Percentiles rank a stretch among this genome's conserved stretches.
Conservation (phyloP, 2,113 vertebrate genomes). For the Aegotheles bennettii region DNA sequence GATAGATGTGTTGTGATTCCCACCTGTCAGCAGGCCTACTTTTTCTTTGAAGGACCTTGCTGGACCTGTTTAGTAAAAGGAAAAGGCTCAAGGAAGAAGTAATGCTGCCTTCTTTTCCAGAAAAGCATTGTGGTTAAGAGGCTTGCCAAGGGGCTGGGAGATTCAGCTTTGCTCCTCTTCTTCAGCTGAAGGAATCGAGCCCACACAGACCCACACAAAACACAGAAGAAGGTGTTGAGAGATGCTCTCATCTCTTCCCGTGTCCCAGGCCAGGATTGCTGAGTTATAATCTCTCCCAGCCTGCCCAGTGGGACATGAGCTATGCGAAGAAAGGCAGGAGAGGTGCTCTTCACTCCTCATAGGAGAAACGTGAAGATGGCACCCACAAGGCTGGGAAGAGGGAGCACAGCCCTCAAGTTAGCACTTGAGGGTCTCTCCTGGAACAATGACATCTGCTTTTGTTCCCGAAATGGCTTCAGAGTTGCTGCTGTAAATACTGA, state of each 20-base stretch:
- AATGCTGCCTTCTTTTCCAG: background rate
- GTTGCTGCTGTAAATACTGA: background rate
- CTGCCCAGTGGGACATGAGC: background rate
- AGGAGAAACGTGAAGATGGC: fast-evolving
- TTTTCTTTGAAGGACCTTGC: background rate
- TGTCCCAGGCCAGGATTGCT: background rate
- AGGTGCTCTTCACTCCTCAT: background rate
- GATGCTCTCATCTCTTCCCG: background rate
- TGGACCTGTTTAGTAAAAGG: background rate
- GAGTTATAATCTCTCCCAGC: background rate
- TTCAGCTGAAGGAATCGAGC: background rate
- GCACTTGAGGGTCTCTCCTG: background rate
- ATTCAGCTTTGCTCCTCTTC: background rate
- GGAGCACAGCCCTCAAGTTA: background rate
- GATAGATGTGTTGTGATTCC: background rate
- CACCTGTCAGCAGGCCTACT: background rate
- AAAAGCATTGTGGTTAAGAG: background rate
- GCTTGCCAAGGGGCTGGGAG: fast-evolving
- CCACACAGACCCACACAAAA: background rate
- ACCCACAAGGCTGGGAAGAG: background rate
- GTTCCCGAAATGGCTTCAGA: background rate
- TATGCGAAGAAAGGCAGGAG: background rate
- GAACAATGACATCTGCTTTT: background rate
- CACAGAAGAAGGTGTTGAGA: background rate
- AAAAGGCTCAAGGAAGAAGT: background rate